Base-by-base conservation (phyloP, 2,113 vertebrate species). In the Crotalus horridus region DNA sequence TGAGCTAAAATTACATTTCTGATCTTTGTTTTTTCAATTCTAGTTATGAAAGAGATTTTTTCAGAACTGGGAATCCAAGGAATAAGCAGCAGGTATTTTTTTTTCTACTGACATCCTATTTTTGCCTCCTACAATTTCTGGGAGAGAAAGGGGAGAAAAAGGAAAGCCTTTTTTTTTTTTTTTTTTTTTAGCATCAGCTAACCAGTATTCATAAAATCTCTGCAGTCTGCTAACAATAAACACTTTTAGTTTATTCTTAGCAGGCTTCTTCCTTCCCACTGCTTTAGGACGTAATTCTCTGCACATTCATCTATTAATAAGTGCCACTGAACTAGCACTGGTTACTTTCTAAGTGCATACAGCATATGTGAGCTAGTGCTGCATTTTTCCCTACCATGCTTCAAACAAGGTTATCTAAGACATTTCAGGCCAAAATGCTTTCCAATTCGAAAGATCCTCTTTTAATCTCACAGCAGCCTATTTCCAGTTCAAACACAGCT, bases 11-110 rank as follows among this genome's bases (percentile, higher is more conserved):
- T 12, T 15, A 91, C 87, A 85, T 15, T 39, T 58, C 26, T 95
- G 61, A 95, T 90, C 89, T 91, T 86, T 69, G 64, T 69, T 81
- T 81, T 56, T 81, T 43, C 3, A 26, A 59, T 92, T 94, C 46
- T 94, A 97, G 95, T 98, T 93, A 98, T 96, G 96, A 98, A 98
- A 95, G 97, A 98, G 94, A 98, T 98, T 94, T 89, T 98, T 87
- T 98, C 96, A 6, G 97, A 98, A 94, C 97, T 98, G 94, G 97
- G 97, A 93, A 98, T 98, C 61, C 97, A 98, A 93, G 97, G 96
- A 92, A 90, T 97, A 96, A 97, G 97, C 55, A 98, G 97, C 95
- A 97, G 97, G 97, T 98, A 94, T 81, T 93, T 17, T 29, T 20
- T 17, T 24, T 17, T 95, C n/a, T 46, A 51, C n/a, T 48, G 51